A percentile compares a stretch with the other conserved stretches of the same genome.
Conservation (phyloP, 2,113 vertebrate genomes). For the Hymenochirus boettgeri region DNA sequence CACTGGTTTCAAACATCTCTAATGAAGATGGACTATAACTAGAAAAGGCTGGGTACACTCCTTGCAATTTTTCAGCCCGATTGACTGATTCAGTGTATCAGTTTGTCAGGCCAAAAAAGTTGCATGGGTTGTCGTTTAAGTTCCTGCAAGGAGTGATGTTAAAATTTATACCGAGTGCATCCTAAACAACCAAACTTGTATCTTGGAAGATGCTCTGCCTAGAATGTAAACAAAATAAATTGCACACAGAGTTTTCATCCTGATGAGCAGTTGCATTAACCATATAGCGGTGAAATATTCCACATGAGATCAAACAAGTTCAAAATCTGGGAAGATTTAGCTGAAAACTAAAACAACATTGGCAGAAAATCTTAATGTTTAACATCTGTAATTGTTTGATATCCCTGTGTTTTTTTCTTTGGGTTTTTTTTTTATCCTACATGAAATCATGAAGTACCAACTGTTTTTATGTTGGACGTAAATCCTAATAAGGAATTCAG, state of each 20-base stretch:
- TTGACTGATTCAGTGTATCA: no score
- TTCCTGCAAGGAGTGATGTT: no score
- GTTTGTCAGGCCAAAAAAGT: no score
- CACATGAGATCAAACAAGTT: slow-evolving; percentile 64
- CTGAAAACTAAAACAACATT: slow-evolving; percentile 64
- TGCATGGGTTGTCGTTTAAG: no score
- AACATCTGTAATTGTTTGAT: slow-evolving; percentile 65
- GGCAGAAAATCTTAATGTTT: slow-evolving; percentile 56
- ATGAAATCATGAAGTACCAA: neutral
- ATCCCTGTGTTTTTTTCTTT: slow-evolving; percentile 53
- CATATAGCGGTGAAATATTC: slow-evolving; percentile 55
- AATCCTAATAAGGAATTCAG: neutral
- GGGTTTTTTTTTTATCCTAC: slow-evolving; percentile 43
- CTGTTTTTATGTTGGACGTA: neutral
- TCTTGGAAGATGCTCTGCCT: neutral
- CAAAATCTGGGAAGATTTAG: slow-evolving; percentile 71
- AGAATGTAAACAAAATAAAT: neutral
- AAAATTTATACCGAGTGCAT: no score
- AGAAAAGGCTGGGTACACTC: no score
- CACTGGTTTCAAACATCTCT: no score
- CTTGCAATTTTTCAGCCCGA: no score
- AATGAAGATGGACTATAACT: no score
- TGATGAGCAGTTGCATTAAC: slow-evolving; percentile 51
- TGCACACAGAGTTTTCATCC: slow-evolving; percentile 55
- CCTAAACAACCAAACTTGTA: no score